Evolutionary conservation across 2,113 vertebrate species (phyloP).

Genomic region (Odontesthes bonariensis): DNA sequence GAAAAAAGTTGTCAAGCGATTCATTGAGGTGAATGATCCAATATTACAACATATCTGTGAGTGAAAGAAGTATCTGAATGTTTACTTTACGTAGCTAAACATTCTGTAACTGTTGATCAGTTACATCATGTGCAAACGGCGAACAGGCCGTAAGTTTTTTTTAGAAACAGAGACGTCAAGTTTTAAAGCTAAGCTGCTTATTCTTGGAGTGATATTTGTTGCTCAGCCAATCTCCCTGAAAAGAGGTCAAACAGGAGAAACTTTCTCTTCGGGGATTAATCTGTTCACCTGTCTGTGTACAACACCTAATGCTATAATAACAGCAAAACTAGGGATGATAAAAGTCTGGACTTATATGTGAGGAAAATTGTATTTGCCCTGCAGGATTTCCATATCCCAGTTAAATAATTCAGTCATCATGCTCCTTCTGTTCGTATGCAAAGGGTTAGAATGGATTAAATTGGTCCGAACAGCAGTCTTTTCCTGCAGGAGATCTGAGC

Average conservation of each 20-base stretch:
- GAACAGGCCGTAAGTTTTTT: too few relatives aligned
- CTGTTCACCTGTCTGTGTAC: neutral
- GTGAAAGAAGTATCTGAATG: too few relatives aligned
- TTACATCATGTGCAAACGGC: too few relatives aligned
- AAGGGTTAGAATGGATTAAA: constrained; percentile 49
- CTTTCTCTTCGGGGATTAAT: neutral
- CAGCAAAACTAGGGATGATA: neutral
- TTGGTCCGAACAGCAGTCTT: constrained; percentile 11
- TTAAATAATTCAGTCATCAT: constrained; percentile 56
- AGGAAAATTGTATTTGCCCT: constrained; percentile 9
- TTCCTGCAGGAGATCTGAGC: constrained; percentile 25
- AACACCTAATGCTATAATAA: neutral
- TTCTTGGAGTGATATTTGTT: too few relatives aligned
- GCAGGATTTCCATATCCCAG: constrained; percentile 37
- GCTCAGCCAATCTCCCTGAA: neutral
- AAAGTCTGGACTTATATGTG: constrained; percentile 4
- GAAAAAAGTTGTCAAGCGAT: too few relatives aligned
- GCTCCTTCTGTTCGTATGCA: constrained; percentile 28
- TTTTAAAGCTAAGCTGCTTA: too few relatives aligned
- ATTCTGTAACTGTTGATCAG: too few relatives aligned
- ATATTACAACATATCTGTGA: too few relatives aligned
- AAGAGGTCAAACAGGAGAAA: neutral
- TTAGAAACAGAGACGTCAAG: too few relatives aligned
- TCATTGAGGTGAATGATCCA: too few relatives aligned
- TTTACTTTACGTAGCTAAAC: too few relatives aligned